phyloP scores from a whole-genome alignment of 2,888 invertebrate genomes.

The Agrotis clavis region DNA sequence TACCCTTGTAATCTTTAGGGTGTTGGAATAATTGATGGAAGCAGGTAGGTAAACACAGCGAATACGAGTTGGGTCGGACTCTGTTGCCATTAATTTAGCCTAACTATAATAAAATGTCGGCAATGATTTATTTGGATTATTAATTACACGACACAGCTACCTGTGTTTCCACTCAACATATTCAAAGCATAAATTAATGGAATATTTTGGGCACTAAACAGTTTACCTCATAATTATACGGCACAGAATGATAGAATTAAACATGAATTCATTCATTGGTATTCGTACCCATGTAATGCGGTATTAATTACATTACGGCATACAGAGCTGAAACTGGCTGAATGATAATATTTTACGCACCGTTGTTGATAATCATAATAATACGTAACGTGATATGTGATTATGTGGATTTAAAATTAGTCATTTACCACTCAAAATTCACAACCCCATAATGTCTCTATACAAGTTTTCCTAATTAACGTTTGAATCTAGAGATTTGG shows the following conservation, averaged over 20 bases:
- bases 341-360: conserved; percentile 3
- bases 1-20: conserved; percentile 51
- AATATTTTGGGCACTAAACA: conserved; percentile 35
- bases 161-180: conserved; percentile 41
- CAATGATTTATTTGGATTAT: conserved; percentile 50
- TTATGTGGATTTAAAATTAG: too few species aligned
- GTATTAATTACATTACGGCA: conserved; percentile 10
- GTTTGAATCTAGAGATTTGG: neutral
- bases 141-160: conserved; percentile 31
- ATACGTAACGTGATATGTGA: too few species aligned
- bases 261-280: conserved; percentile 30
- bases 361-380: neutral
- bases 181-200: conserved; percentile 38
- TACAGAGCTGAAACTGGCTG: neutral
- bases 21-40: conserved; percentile 54
- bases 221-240: conserved; percentile 48
- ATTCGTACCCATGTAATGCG: neutral
- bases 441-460: neutral
- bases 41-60: conserved; percentile 36
- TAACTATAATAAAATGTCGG: conserved; percentile 42
- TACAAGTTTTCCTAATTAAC: neutral
- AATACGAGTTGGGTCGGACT: conserved; percentile 26
- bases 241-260: conserved; percentile 22
- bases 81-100: conserved; percentile 47
- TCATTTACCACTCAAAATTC: too few species aligned